phyloP scores from a whole-genome alignment of 23 tunicate genomes.

The Trididemnum miniatum region DNA sequence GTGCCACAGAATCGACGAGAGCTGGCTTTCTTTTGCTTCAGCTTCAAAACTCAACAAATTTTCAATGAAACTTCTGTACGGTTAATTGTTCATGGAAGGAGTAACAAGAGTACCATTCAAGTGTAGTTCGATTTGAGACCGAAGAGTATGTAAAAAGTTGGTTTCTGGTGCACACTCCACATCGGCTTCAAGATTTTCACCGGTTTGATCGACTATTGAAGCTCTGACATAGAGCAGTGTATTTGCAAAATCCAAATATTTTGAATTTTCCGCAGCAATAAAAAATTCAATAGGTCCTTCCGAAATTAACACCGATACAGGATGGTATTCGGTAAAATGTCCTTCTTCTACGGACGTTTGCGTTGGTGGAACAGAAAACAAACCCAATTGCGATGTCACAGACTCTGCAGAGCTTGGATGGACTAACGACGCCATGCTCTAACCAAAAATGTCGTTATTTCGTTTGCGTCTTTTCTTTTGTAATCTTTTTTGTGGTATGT shows the following conservation, averaged over 20 bases:
- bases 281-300: conserved; percentile 31
- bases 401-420: not conserved
- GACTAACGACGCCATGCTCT: not conserved
- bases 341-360: conserved; percentile 1
- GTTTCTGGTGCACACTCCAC: not conserved
- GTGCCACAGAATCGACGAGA: not conserved
- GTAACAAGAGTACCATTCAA: conserved; percentile 14
- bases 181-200: not conserved
- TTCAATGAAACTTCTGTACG: conserved; percentile 33
- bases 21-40: conserved; percentile 11
- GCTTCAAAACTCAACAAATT: conserved; percentile 28
- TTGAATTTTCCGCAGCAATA: not conserved
- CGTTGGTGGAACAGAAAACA: conserved; percentile 24
- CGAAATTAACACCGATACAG: not conserved
- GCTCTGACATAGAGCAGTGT: not conserved
- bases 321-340: not conserved
- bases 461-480: not conserved
- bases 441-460: conserved; percentile 3
- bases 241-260: conserved; percentile 22
- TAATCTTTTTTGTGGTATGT: not conserved
- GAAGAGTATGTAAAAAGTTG: conserved; percentile 19
- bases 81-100: conserved; percentile 10
- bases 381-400: not conserved
- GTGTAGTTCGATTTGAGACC: conserved; percentile 8
- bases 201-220: not conserved